Evolutionary conservation across 2,113 vertebrate genomes (phyloP), one percentile per base, ranked within the genome.

Genomic region (Aptenodytes forsteri): DNA sequence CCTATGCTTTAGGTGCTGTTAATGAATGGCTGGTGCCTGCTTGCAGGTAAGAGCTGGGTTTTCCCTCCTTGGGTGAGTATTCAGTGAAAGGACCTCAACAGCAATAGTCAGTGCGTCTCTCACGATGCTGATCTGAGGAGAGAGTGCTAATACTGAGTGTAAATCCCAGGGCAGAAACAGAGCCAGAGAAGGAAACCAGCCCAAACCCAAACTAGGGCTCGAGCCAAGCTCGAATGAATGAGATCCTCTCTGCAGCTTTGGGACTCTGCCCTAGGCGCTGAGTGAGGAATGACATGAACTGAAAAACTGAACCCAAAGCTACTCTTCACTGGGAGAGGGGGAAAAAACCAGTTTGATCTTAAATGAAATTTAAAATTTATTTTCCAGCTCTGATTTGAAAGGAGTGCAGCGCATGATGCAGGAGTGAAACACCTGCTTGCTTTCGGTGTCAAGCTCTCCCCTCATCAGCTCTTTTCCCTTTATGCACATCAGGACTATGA

Each of bases 71-170:
- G 16, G 19, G 13, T 32, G 15, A 44, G 32, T 38, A 4, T 14
- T 72, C 15, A 2, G 13, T 55, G 47, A 30, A 11, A 36, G n/a
- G 23, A 49, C 55, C 88, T 55, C 34, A 40, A 16, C 54, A 90
- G 46, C 79, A 54, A 14, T 2, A 26, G 55, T 14, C 13, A 10
- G 25, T 38, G 71, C n/a, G 47, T 40, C 32, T 21, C 54, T 32
- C 18, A 26, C 22, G 8, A 3, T 12, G 52, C 7, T 67, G 46
- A 21, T 56, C 18, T 58, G 42, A 64, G 71, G 47, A 34, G 14
- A 16, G 5, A 38, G 26, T 40, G 30, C 47, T 1, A 4, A n/a
- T 34, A 16, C 14, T 0, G 11, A 46, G 30, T 42, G 30, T 29
- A 50, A 50, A 70, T 38, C 19, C 36, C 56, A 58, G 55, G 47